Evolutionary conservation across 2,888 invertebrate genomes (phyloP), one percentile per base, ranked within the genome.

Genomic region (Amblyjoppa proteus): DNA sequence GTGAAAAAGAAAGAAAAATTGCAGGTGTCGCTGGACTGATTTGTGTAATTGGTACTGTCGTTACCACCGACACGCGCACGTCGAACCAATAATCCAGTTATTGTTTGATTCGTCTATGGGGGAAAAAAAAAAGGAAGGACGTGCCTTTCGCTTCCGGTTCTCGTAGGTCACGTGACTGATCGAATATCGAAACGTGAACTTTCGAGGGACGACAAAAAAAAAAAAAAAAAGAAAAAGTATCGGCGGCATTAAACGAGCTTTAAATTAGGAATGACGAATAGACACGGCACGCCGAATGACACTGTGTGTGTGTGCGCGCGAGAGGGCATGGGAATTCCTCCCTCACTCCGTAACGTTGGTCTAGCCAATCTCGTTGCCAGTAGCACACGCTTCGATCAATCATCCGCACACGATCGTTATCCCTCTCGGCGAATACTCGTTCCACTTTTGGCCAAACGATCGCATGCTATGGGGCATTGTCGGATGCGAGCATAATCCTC

Each of bases 231-330:
- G 56, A 81, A 83, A 86, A 75, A 56, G 74, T 83, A 81, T 81
- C 78, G 81, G 77, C 84, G 78, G 77, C 84, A 83, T 83, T 88
- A 85, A 88, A 86, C 88, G 87, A 86, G 86, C 87, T 89, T 87
- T 88, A 88, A 88, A 88, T 89, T 87, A 89, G 82, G 77, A 84
- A 88, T 88, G 88, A 89, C 87, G 88, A 86, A 89, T 88, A 87
- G 87, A 88, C 80, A 87, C 77, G 31, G 41, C 83, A 38, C 58
- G 81, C 53, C 81, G 75, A 69, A n/a, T 53, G 51, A 61, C 71
- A 61, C 45, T 61, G 38, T 73, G 49, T 28, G 73, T 53, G 56
- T 66, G 77, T 79, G 69, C 45, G 20, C 45, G 7, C 9, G 49
- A 41, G 16, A 61, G 31, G 31, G 49, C 20, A 45, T 75, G 66